phyloP scores from a whole-genome alignment of 2,113 vertebrate genomes.

The Tachysurus vachellii region DNA sequence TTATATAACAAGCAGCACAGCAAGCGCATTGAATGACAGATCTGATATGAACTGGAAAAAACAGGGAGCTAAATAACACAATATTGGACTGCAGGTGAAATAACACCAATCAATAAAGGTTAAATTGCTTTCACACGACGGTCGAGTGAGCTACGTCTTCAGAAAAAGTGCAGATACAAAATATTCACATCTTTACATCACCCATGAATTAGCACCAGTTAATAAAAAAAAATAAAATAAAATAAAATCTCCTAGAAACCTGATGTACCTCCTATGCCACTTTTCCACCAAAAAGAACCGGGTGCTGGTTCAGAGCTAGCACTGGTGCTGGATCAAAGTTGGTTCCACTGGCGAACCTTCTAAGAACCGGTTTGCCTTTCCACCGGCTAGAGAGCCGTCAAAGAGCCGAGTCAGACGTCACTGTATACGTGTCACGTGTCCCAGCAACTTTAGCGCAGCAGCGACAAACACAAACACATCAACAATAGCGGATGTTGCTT shows the following conservation, averaged over 20 bases:
- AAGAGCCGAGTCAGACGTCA: too few species aligned
- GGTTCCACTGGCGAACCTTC: too few species aligned
- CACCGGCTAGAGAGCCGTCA: too few species aligned
- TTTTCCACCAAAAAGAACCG: too few species aligned
- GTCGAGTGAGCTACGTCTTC: neutral
- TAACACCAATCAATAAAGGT: neutral
- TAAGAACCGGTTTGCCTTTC: too few species aligned
- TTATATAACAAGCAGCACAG: neutral
- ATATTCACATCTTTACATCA: neutral
- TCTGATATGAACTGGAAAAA: neutral
- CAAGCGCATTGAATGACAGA: neutral
- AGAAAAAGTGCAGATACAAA: neutral
- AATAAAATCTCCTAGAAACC: neutral
- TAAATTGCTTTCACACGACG: neutral
- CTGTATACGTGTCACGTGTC: too few species aligned
- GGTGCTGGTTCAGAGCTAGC: too few species aligned
- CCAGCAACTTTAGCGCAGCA: too few species aligned
- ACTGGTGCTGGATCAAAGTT: too few species aligned
- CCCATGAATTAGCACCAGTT: neutral
- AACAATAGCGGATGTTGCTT: too few species aligned
- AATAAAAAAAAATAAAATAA: neutral
- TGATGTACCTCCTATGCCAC: neutral
- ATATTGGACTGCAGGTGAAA: neutral
- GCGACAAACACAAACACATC: too few species aligned
- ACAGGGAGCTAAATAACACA: neutral